Conservation (phyloP, 2,888 invertebrate genomes). For the Eilema sororculum region DNA sequence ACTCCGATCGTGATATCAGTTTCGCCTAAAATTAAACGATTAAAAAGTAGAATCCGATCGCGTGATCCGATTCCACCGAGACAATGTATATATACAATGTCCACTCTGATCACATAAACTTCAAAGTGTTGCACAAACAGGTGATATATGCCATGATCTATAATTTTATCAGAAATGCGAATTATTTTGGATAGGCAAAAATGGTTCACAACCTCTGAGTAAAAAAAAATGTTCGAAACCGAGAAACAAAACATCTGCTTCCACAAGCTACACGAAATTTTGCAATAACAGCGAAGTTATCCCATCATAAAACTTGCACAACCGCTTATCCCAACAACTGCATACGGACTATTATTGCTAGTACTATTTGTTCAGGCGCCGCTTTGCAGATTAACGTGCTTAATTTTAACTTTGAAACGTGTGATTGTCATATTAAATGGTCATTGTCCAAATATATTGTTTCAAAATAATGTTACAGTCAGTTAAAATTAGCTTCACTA, state of each 20-base stretch:
- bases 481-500: background rate
- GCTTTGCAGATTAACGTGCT: background rate
- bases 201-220: too few species aligned
- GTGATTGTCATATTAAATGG: constrained; percentile 2
- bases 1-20: too few species aligned
- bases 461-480: background rate
- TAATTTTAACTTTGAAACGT: constrained; percentile 17
- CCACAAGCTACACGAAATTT: constrained; percentile 15
- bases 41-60: too few species aligned
- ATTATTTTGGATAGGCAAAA: too few species aligned
- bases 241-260: constrained; percentile 1
- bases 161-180: too few species aligned
- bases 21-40: too few species aligned
- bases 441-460: background rate
- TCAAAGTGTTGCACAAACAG: too few species aligned
- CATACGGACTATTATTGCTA: constrained; percentile 31
- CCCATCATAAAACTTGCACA: constrained; percentile 28
- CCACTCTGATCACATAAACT: too few species aligned
- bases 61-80: too few species aligned
- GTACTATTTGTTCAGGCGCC: constrained; percentile 39
- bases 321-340: constrained; percentile 25
- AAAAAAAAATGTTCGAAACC: too few species aligned
- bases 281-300: constrained; percentile 22
- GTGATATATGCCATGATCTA: too few species aligned
- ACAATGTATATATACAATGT: too few species aligned